Evolutionary conservation across 2,797 vertebrate genomes (phyloP), one percentile per base, ranked within the genome.

Genomic region (Brotula barbata): DNA sequence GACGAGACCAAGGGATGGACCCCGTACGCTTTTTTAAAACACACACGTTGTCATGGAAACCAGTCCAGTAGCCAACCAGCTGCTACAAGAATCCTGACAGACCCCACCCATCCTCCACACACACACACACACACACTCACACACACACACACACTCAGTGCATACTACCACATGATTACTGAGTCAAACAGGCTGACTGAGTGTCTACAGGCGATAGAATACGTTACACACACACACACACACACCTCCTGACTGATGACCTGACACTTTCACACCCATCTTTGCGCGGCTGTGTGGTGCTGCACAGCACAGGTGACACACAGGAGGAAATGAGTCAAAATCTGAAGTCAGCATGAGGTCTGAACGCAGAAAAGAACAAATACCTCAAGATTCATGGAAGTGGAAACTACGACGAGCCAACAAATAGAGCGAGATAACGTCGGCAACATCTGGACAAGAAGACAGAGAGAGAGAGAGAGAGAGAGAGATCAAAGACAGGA

Each of bases 1-100:
- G 75, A 74, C 60, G 46, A 81, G 83, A 83, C 81, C 66, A 65
- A 72, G 86, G 81, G 79, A 83, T 33, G n/a, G 64, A 78, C 83
- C 57, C 63, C 79, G 67, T 23, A 65, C 83, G 80, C 71, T 68
- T 11, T 81, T 88, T 77, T 77, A 73, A 4, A 4, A 28, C 8
- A 71, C 65, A 77, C 78, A 52, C 7, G 82, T 89, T 88, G 54
- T 80, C 84, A 86, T 89, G 81, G 89, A 84, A 89, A 91, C 90
- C 83, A 75, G 68, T 75, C 81, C 85, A 89, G 82, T 83, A 88
- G 83, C 88, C 86, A 89, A 88, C 83, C 88, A 89, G 84, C 79
- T 85, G 83, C 82, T 71, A 68, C 75, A 74, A 49, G 63, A 75
- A 68, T 70, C 69, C 68, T 72, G 54, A 75, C 44, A 47, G 46